Evolutionary conservation across 2,888 invertebrate genomes (phyloP), one percentile per base, ranked within the genome.

Genomic region (Drosophila algonquin): DNA sequence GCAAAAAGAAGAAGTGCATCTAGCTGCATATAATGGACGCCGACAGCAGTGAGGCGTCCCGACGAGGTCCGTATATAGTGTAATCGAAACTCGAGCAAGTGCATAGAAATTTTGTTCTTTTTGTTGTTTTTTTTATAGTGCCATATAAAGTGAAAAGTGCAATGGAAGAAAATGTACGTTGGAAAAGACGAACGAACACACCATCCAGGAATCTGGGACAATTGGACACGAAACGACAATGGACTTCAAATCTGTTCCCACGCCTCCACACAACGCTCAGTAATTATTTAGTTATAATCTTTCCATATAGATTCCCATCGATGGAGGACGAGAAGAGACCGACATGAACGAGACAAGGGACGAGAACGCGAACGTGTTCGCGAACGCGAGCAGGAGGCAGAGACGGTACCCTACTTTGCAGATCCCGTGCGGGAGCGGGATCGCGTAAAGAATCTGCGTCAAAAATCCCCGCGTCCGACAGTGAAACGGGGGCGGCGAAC

Each of bases 51-150:
- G 72, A 59, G 56, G 63, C 65, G 40, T 73, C 64, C n/a, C 44
- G 60, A 14, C 74, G 61, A 81, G 81, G 81, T 81, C 63, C 57
- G 79, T 79, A 82, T 79, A 50, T 30, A 30, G 7, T 27, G n/a
- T 35, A 8, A 32, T 45, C 35, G 16, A 52, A 50, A 51, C 68
- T 30, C 18, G 24, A 56, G 16, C 44, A 21, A 67, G 72, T 71
- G 67, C 60, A n/a, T 24, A 63, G 40, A 55, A 77, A 77, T 57
- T 46, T 52, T 54, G 35, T 61, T 54, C 35, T 83, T 65, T 85
- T 81, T 88, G 73, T 81, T 76, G 83, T 82, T 81, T 81, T 81
- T 81, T 71, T 88, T 88, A 48, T 82, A 88, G 88, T 86, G 88
- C 21, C 67, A 52, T 50, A 63, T 61, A 60, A 63, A 64, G 86